Evolutionary conservation across 2,888 invertebrate genomes (phyloP), one percentile per base, ranked within the genome.

Genomic region (Parnassius glacialis): DNA sequence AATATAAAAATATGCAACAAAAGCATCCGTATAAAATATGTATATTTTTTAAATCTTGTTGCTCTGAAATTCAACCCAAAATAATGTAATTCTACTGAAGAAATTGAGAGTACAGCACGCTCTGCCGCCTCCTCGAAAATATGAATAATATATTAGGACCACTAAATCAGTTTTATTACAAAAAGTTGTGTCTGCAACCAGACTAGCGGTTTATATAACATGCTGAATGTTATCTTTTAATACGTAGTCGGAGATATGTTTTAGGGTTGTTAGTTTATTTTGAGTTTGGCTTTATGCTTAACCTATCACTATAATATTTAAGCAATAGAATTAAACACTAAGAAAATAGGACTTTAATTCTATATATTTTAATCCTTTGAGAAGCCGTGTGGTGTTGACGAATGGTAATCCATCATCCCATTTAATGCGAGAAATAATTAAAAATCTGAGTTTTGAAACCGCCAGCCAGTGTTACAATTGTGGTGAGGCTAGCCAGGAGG

Each of bases 71-170:
- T 80, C 77, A 81, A 79, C 76, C 78, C 76, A 66, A 77, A 81
- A 81, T 83, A 80, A 80, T 80, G 76, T 86, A 81, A 79, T 78
- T 78, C 68, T 70, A 72, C 67, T 62, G 65, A 68, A 68, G 66
- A 76, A 81, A 78, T 80, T 75, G 75, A 20, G 79, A 76, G 74
- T 75, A 73, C 75, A 70, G 52, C 25, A 12, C 41, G 57, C 52
- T 59, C 53, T 50, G 57, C 47, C 75, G 64, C 52, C 64, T 65
- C 61, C 64, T 51, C 66, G 70, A 70, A 74, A 74, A 74, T 74
- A 75, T 74, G 74, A 70, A 73, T 72, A 75, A 76, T 76, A 74
- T 73, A 75, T 74, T 72, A 71, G 70, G 66, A 69, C 65, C 68
- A 73, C 73, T 78, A 78, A 75, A 78, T 75, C 75, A 75, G 70